Evolutionary conservation across 2,113 vertebrate genomes (phyloP).

Genomic region (Cinclus cinclus): DNA sequence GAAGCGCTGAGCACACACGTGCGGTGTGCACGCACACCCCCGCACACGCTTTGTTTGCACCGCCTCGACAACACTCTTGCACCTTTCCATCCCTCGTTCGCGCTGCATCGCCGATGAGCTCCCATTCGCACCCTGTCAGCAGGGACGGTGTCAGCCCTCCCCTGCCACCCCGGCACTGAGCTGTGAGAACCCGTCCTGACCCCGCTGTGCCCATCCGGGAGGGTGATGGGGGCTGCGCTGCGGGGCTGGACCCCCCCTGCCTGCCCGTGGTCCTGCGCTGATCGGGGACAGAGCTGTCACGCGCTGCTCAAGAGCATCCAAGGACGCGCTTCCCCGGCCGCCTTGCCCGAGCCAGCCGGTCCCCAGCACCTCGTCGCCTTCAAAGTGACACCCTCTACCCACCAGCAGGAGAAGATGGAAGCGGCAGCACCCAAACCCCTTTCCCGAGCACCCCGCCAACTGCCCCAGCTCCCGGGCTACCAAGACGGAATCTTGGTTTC

Average conservation of each 20-base stretch:
- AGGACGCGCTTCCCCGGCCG: not conserved
- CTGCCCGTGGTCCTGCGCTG: not conserved
- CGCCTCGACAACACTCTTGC: not conserved
- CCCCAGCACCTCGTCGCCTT: not conserved
- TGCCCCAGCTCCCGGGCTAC: not conserved
- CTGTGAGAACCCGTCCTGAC: not conserved
- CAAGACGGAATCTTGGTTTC: not conserved
- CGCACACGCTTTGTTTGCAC: not conserved
- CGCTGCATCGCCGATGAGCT: conserved; percentile 18
- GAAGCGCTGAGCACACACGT: not conserved
- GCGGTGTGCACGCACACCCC: not conserved
- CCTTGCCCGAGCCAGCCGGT: not conserved
- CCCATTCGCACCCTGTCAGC: conserved; percentile 20
- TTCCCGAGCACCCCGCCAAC: not conserved
- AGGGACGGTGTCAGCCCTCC: not conserved
- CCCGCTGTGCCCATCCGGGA: not conserved
- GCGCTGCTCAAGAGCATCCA: conserved; percentile 61
- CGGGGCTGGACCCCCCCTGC: not conserved
- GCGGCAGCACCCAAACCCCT: not conserved
- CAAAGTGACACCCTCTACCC: not conserved
- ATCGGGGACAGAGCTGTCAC: not conserved
- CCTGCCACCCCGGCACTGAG: not conserved
- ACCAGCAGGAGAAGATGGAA: not conserved
- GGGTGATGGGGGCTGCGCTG: not conserved
- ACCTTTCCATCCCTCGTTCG: conserved; percentile 38